Conservation (phyloP, 2,888 invertebrate species). For the Helleia helle region DNA sequence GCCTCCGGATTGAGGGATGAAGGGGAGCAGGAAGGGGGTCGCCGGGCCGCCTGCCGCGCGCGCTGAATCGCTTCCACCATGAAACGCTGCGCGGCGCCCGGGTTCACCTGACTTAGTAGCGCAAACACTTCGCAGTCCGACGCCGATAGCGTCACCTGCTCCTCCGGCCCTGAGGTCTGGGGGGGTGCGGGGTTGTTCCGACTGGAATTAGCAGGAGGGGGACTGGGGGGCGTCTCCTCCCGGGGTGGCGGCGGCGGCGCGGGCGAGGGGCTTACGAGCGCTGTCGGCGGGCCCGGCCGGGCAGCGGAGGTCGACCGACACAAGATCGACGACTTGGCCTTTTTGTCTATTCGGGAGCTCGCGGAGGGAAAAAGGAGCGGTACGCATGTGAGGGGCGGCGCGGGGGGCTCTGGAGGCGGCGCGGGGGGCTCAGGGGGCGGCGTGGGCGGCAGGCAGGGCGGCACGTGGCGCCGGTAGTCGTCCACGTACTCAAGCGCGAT, state of each 20-base stretch:
- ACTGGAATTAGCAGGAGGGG: no score
- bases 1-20: constrained; percentile 12
- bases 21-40: constrained; percentile 12
- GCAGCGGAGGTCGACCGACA: not conserved
- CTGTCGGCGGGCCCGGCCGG: constrained; percentile 1
- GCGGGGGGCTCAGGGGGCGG: constrained; percentile 9
- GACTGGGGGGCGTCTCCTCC: not conserved
- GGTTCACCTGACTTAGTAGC: constrained; percentile 32
- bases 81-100: constrained; percentile 40
- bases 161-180: constrained; percentile 2
- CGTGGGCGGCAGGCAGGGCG: constrained; percentile 27
- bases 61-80: constrained; percentile 34
- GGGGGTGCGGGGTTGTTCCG: no score
- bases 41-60: constrained; percentile 17
- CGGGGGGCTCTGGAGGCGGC: constrained; percentile 13
- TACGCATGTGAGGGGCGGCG: constrained; percentile 4
- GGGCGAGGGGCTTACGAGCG: not conserved
- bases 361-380: not conserved
- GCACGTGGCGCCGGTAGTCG: constrained; percentile 53
- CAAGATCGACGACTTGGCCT: not conserved
- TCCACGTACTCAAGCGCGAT: constrained; percentile 55
- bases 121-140: constrained; percentile 38
- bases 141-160: constrained; percentile 29
- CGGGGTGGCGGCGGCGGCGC: not conserved
- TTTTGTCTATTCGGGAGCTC: no score